Conservation (phyloP, 2,113 vertebrate genomes). For the Rallus limicola region DNA sequence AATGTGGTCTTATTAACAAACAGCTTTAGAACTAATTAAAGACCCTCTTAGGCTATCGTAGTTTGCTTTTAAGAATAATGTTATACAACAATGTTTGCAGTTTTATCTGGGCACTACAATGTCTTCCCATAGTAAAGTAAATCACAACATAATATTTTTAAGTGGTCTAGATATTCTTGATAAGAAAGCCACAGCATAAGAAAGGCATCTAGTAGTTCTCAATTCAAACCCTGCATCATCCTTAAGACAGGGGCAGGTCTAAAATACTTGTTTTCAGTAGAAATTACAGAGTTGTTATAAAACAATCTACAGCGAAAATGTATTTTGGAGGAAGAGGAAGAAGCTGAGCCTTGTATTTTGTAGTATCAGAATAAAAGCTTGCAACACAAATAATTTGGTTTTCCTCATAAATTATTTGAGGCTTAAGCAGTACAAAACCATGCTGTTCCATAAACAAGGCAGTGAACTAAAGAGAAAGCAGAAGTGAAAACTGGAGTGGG, state of each 20-base stretch:
- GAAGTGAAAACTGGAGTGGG: not conserved
- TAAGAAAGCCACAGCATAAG: not conserved
- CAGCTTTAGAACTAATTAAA: constrained; percentile 43
- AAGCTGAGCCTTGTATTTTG: not conserved
- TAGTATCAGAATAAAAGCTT: not conserved
- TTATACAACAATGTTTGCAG: not conserved
- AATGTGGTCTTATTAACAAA: constrained; percentile 19
- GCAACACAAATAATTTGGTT: not conserved
- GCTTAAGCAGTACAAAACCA: not conserved
- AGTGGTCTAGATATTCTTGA: not conserved
- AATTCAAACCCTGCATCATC: not conserved
- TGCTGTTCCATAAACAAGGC: not conserved
- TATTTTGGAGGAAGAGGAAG: not conserved
- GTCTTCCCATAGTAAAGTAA: not conserved
- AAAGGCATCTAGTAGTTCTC: not conserved
- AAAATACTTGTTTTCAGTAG: not conserved
- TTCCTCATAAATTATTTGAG: not conserved
- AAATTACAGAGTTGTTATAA: not conserved
- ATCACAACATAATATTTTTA: not conserved
- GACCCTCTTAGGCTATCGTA: not conserved
- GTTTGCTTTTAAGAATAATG: constrained; percentile 5
- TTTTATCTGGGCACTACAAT: not conserved
- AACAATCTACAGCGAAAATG: not conserved
- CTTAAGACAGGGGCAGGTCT: not conserved
- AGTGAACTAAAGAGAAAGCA: not conserved